Conservation (phyloP, 1,140 invertebrate genomes). For the Saccostrea glomerata region DNA sequence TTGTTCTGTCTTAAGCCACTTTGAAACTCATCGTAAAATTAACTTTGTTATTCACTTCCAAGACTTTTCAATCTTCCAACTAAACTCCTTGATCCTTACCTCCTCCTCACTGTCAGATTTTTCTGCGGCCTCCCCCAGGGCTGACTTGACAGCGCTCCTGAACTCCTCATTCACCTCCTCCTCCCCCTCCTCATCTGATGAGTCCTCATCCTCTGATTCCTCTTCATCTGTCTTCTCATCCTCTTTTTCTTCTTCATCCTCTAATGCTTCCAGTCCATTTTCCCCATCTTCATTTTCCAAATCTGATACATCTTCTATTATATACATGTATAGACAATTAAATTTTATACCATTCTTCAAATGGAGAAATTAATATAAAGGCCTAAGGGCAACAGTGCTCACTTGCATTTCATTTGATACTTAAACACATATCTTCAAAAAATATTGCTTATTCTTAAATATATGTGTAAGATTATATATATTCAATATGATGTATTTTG, state of each 20-base stretch:
- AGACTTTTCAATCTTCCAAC: neutral
- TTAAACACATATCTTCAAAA: no score
- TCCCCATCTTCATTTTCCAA: conserved; percentile 35
- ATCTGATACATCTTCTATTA: conserved; percentile 7
- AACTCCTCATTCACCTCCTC: conserved; percentile 57
- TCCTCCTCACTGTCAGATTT: conserved; percentile 51
- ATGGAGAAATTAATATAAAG: no score
- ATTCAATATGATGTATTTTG: no score
- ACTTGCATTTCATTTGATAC: no score
- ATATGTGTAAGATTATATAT: no score
- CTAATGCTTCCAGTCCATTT: neutral
- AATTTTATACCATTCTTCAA: neutral
- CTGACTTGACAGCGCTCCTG: conserved; percentile 56
- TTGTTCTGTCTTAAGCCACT: no score
- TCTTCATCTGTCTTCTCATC: conserved; percentile 33
- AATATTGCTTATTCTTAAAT: no score
- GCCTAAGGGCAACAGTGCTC: no score
- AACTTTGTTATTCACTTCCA: neutral
- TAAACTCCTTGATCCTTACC: neutral
- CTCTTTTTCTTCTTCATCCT: conserved; percentile 39
- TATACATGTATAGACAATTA: neutral
- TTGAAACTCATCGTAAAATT: no score
- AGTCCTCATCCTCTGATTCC: conserved; percentile 32
- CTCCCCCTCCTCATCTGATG: conserved; percentile 26
- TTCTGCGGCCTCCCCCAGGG: conserved; percentile 57